Evolutionary conservation across 2,888 invertebrate species (phyloP).

Genomic region (Kryphioiulus occultus): DNA sequence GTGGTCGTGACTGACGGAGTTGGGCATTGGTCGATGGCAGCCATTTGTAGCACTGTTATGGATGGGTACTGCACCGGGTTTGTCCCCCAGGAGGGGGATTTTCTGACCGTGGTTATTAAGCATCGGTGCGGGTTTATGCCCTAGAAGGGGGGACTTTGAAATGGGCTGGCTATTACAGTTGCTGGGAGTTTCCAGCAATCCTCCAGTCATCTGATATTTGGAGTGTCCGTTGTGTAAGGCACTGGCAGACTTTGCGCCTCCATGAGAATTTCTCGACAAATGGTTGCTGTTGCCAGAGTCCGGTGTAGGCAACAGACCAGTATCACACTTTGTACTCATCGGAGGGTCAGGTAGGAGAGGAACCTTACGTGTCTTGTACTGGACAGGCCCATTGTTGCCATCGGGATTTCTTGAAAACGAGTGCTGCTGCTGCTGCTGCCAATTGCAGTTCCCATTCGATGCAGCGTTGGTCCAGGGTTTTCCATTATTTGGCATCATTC

Average conservation of each 20-base stretch:
- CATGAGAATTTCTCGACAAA: not conserved
- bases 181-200: not conserved
- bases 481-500: not conserved
- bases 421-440: constrained; percentile 41
- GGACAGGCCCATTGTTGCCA: constrained; percentile 39
- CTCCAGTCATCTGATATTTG: constrained; percentile 22
- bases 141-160: not conserved
- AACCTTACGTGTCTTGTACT: constrained; percentile 43
- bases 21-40: not conserved
- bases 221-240: constrained; percentile 13
- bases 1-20: not conserved
- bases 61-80: constrained; percentile 45
- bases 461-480: not conserved
- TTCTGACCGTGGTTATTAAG: not conserved
- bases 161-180: not conserved
- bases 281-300: not conserved
- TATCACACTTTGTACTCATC: not conserved
- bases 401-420: not conserved
- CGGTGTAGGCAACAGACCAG: constrained; percentile 47
- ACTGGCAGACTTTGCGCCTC: not conserved
- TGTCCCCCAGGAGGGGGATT: constrained; percentile 49
- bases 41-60: constrained; percentile 23
- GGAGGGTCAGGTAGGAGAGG: constrained; percentile 49
- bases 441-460: not conserved
- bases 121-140: constrained; percentile 11